phyloP scores from a whole-genome alignment of 1,140 invertebrate genomes.

The Homalodisca vitripennis region DNA sequence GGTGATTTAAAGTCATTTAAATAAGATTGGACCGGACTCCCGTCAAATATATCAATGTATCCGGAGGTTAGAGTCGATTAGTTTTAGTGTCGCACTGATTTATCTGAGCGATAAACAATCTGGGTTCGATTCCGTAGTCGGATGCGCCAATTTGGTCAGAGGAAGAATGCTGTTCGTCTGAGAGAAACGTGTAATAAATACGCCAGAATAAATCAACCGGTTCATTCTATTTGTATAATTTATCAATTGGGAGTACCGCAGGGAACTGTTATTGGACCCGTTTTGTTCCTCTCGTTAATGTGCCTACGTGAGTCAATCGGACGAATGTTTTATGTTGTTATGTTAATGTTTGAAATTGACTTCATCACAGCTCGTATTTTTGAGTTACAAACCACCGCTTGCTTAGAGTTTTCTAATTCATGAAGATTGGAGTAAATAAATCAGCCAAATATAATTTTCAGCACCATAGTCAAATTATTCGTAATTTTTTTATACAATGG shows the following conservation, averaged over 20 bases:
- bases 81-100: background rate
- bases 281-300: too few species aligned
- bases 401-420: too few species aligned
- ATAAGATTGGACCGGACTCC: background rate
- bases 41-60: background rate
- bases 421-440: too few species aligned
- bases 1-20: background rate
- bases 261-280: background rate
- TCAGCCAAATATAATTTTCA: too few species aligned
- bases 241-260: background rate
- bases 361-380: too few species aligned
- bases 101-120: background rate
- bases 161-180: background rate
- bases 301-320: too few species aligned
- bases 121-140: background rate
- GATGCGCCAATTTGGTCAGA: background rate
- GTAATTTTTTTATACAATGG: too few species aligned
- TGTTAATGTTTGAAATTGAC: too few species aligned
- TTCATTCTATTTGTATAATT: background rate
- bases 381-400: too few species aligned
- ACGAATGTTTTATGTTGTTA: too few species aligned
- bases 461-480: too few species aligned
- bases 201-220: background rate
- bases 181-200: background rate
- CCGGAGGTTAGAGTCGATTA: background rate